Conservation (phyloP, 1,140 invertebrate species). For the Macrobrachium nipponense region DNA sequence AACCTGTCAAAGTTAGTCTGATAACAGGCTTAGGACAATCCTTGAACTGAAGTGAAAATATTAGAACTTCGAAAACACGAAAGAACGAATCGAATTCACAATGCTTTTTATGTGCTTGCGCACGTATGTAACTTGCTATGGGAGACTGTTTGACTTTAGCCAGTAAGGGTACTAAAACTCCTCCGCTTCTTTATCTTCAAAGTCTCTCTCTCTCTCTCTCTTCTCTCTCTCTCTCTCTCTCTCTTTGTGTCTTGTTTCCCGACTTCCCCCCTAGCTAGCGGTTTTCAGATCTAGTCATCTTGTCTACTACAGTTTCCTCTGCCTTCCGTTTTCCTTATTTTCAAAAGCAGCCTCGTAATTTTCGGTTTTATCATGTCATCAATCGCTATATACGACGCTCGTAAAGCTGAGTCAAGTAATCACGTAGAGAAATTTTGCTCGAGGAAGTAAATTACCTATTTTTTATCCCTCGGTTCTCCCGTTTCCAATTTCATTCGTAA, state of each 20-base stretch:
- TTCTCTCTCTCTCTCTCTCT: constrained; percentile 5
- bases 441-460: no score
- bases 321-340: background rate
- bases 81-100: no score
- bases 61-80: no score
- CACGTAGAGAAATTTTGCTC: no score
- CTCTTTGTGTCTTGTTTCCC: background rate
- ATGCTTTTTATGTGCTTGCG: background rate
- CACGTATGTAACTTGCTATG: background rate
- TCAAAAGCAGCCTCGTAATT: background rate
- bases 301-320: background rate
- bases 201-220: background rate
- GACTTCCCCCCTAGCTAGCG: background rate
- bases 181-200: background rate
- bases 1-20: no score
- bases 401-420: no score
- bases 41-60: no score
- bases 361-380: background rate
- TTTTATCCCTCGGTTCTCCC: no score
- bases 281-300: background rate
- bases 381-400: no score
- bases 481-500: no score
- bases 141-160: background rate
- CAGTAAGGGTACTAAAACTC: background rate
- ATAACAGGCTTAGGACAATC: no score